Conservation (phyloP, 2,797 vertebrate genomes). For the Silurus lanzhouensis region DNA sequence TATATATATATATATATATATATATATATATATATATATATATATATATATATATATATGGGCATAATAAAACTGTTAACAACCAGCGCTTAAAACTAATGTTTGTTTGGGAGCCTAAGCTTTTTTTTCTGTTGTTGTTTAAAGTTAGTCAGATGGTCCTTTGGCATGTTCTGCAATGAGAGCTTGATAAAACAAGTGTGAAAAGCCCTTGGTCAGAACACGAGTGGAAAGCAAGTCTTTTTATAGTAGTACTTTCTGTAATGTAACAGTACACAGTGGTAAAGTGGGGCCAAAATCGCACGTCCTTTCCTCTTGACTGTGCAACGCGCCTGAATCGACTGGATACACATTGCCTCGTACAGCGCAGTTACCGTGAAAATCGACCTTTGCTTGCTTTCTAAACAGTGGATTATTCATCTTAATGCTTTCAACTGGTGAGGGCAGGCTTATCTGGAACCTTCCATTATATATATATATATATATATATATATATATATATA, state of each 20-base stretch:
- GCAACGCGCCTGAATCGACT: slow-evolving; percentile 65
- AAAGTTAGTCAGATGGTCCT: slow-evolving; percentile 14
- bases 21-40: too few species aligned
- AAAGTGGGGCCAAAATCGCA: slow-evolving; percentile 52
- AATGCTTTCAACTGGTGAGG: slow-evolving; percentile 68
- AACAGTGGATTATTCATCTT: slow-evolving; percentile 73
- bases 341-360: slow-evolving; percentile 63
- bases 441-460: slow-evolving; percentile 60
- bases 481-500: too few species aligned
- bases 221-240: slow-evolving; percentile 52
- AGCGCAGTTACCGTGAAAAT: slow-evolving; percentile 73
- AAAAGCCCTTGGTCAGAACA: slow-evolving; percentile 40
- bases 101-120: slow-evolving; percentile 26
- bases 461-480: slow-evolving; percentile 15
- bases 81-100: slow-evolving; percentile 35
- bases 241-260: slow-evolving; percentile 58
- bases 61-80: slow-evolving; percentile 41
- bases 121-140: background rate
- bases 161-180: slow-evolving; percentile 33
- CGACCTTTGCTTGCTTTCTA: slow-evolving; percentile 76
- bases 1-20: too few species aligned
- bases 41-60: slow-evolving; percentile 23
- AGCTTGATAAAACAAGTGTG: slow-evolving; percentile 40
- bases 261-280: slow-evolving; percentile 44
- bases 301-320: slow-evolving; percentile 61